Evolutionary conservation across 2,113 vertebrate species (phyloP).

Genomic region (Psilopsiagon aurifrons): DNA sequence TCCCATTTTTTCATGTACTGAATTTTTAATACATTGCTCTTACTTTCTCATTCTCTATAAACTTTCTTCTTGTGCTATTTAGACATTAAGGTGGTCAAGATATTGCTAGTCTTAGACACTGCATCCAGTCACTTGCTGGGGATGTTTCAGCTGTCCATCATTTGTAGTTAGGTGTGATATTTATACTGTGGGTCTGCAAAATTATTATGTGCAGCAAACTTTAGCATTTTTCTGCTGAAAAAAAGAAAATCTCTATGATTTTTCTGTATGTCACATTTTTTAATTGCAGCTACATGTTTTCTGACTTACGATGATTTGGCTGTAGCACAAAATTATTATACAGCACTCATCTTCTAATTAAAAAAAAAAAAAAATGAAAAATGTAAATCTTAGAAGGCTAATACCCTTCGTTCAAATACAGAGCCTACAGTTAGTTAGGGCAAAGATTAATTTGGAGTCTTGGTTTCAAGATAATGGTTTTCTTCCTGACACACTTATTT

Average conservation of each 20-base stretch:
- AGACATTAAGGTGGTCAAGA: neutral
- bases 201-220: neutral
- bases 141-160: neutral
- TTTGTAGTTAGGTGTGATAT: neutral
- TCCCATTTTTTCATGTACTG: constrained; percentile 6
- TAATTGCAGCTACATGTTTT: neutral
- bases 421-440: neutral
- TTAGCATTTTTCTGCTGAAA: neutral
- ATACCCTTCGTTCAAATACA: neutral
- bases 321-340: neutral
- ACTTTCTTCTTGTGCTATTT: neutral
- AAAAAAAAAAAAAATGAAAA: neutral
- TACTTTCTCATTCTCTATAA: neutral
- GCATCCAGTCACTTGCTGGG: neutral
- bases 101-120: neutral
- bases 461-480: neutral
- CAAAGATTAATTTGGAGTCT: neutral
- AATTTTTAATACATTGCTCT: neutral
- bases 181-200: neutral
- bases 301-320: neutral
- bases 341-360: neutral
- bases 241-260: neutral
- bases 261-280: neutral
- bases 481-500: neutral
- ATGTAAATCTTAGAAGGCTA: neutral